phyloP scores from a whole-genome alignment of 2,113 vertebrate species.

The Pagrus major region DNA sequence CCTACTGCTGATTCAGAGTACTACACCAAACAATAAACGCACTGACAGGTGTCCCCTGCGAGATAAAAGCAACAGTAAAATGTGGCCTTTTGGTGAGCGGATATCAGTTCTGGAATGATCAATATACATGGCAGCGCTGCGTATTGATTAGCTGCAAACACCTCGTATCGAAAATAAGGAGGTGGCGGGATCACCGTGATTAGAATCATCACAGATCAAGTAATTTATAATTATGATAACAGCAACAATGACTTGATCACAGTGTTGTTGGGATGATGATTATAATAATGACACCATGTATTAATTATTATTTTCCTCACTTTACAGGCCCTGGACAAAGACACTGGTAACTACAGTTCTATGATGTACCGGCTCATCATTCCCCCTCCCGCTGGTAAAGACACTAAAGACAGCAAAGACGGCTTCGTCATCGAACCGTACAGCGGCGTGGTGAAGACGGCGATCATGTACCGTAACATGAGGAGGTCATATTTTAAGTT shows the following conservation, averaged over 20 bases:
- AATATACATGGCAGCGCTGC: not conserved
- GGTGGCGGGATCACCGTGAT: not conserved
- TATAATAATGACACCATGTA: not conserved
- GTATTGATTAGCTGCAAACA: slow-evolving; percentile 25
- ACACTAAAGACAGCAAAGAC: slow-evolving; percentile 89
- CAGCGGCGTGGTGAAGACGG: slow-evolving; percentile 94
- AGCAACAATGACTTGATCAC: slow-evolving; percentile 11
- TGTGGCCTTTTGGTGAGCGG: not conserved
- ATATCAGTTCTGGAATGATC: not conserved
- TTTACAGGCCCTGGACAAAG: slow-evolving; percentile 91
- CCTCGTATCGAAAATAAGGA: slow-evolving; percentile 9
- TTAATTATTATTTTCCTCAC: slow-evolving; percentile 4
- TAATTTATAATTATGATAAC: not conserved
- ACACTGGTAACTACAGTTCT: slow-evolving; percentile 96
- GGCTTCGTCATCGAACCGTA: slow-evolving; percentile 95
- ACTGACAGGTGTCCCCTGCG: not conserved
- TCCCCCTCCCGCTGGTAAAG: slow-evolving; percentile 89
- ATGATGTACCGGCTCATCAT: slow-evolving; percentile 93
- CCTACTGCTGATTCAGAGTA: slow-evolving; percentile 42
- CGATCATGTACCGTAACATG: slow-evolving; percentile 98
- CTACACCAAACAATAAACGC: slow-evolving; percentile 26
- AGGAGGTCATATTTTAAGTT: slow-evolving; percentile 97
- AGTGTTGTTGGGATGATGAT: slow-evolving; percentile 16
- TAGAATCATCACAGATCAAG: slow-evolving; percentile 8
- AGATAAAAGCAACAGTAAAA: not conserved